These are phyloP conservation scores for Grallaria varia DNA, from an alignment of 2,113 vertebrate species.

Conservation along the genomic window DNA sequence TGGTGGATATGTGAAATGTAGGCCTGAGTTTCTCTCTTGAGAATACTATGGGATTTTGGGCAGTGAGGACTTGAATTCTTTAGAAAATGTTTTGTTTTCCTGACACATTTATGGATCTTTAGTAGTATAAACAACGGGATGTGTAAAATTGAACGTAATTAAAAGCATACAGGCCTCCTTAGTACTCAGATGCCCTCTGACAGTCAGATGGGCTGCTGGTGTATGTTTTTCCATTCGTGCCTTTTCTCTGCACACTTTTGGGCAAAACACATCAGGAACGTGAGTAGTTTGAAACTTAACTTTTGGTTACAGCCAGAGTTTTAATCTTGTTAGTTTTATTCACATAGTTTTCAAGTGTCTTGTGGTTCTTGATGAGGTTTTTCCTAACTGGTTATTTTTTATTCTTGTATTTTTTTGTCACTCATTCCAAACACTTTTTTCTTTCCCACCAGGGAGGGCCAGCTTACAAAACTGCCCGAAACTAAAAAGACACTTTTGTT, in stretches of 20 bases:
- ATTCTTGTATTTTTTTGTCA: neutral
- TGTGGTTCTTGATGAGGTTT: neutral
- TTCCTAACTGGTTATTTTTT: neutral
- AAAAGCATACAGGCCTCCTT: neutral
- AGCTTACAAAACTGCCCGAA: conserved; percentile 97
- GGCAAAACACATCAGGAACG: neutral
- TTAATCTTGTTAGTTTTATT: neutral
- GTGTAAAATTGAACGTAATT: neutral
- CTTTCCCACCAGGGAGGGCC: conserved; percentile 86
- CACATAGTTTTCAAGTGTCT: neutral
- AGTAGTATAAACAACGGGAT: neutral
- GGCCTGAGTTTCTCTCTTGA: neutral
- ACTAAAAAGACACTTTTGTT: conserved; percentile 98
- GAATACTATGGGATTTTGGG: neutral
- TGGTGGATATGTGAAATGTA: neutral
- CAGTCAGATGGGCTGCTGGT: neutral
- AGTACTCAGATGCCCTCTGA: neutral
- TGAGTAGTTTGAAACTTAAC: neutral
- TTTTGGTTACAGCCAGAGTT: neutral
- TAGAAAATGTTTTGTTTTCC: neutral
- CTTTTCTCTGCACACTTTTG: neutral
- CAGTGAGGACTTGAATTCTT: neutral
- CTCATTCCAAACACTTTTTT: conserved; percentile 13
- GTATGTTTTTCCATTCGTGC: neutral
- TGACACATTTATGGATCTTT: neutral